Base-by-base conservation (phyloP, 2,888 invertebrate species). In the Venusia cambrica region DNA sequence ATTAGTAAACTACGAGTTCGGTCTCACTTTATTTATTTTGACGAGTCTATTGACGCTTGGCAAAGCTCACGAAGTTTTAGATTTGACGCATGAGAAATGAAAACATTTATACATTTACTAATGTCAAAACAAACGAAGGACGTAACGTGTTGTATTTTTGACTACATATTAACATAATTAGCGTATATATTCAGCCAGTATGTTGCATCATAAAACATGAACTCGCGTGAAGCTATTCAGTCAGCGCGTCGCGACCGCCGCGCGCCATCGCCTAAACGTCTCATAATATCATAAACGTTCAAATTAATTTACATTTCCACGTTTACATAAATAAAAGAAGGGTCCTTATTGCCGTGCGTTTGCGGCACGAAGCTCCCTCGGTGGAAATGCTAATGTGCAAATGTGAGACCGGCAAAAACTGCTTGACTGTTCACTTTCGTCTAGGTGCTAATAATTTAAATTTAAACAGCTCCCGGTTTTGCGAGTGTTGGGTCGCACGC, bases 241-340 rank as follows among this genome's bases (percentile, higher is more conserved):
- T 45, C 52, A 55, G 52, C 57, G 51, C 59, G n/a, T n/a, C n/a
- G n/a, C n/a, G n/a, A n/a, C n/a, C n/a, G n/a, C n/a, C n/a, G n/a
- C n/a, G n/a, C n/a, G n/a, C n/a, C n/a, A n/a, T n/a, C 61, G 49
- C 54, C 63, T 64, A 71, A 76, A 75, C 67, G 60, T 69, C 63
- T 68, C 57, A 57, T 74, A n/a, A n/a, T n/a, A 72, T 65, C 60
- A 69, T 73, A 71, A 76, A 70, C 62, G 71, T 55, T 52, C 57
- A 70, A 73, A 78, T 77, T 75, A 79, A 79, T 77, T 77, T 75
- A 70, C 73, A 79, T 78, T 75, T 71, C 60, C 62, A 60, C 73
- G 64, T 71, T 78, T 68, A 74, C 69, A 68, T 75, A 72, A 74
- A 76, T 73, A 74, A 71, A 62, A n/a, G n/a, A 43, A 65, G 57